Evolutionary conservation across 2,797 vertebrate species (phyloP), one percentile per base, ranked within the genome.

Genomic region (Ispidina lecontei): DNA sequence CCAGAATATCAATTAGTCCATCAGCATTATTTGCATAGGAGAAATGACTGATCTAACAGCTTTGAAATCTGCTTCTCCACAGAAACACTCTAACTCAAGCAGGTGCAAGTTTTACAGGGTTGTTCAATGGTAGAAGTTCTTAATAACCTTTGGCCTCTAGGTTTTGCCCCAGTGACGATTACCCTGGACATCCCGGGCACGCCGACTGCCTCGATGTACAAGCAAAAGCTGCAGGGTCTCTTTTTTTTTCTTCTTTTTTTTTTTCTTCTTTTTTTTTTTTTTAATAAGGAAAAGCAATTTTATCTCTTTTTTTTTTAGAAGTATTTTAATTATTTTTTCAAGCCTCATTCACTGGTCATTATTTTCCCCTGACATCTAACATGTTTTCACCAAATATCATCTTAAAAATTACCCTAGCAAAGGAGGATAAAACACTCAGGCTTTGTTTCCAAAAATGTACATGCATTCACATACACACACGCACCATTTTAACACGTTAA

Each of bases 291-390:
- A 89, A 35, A 17, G 18, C 28, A 74, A 43, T 14, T 26, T 51
- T 72, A 58, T 49, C 6, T 49, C 6, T 83, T 95, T 13, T 62
- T 12, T 43, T 64, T n/a, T n/a, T n/a, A 68, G 8, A 9, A 93
- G 25, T 85, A 76, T 62, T 93, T 88, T 23, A 52, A n/a, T 72
- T 84, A 29, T 25, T 88, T 89, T 93, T n/a, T 43, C 60, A 55
- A 71, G 25, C 21, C 39, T 19, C 3, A 6, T 16, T 28, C 21
- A 62, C 8, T 8, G 4, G 5, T 22, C 47, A 21, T 46, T 15
- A 26, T 46, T 67, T 82, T 91, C 35, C 22, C 21, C 33, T 44
- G 7, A 73, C 83, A 26, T 10, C 41, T 29, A 71, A 3, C 7
- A 18, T 1, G 19, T 51, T 88, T 67, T 72, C 72, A 60, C 12